phyloP scores from a whole-genome alignment of 2,888 invertebrate genomes.

The Syrphus vitripennis region DNA sequence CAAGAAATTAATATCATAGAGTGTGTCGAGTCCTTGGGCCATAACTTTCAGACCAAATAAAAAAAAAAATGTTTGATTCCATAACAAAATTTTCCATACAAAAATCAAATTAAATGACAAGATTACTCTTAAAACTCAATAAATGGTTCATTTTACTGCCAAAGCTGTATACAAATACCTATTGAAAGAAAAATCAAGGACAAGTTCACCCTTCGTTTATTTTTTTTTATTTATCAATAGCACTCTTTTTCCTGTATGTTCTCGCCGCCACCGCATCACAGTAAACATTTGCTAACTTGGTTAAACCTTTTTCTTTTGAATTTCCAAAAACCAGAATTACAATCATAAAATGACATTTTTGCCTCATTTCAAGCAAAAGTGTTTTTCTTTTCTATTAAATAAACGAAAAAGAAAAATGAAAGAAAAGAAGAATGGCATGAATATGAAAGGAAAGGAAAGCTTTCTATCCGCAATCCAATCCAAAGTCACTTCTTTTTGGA shows the following conservation, averaged over 20 bases:
- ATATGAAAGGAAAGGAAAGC: slow-evolving; percentile 1
- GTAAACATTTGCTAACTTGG: slow-evolving; percentile 4
- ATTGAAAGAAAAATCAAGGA: slow-evolving; percentile 11
- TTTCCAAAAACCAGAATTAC: neutral
- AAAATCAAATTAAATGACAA: neutral
- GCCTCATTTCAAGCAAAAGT: neutral
- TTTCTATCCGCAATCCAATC: slow-evolving; percentile 2
- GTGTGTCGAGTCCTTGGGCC: no score
- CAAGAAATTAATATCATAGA: no score
- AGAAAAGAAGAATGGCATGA: neutral
- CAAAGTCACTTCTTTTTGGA: neutral
- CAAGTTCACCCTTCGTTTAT: neutral
- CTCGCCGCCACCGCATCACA: neutral
- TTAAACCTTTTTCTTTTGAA: neutral
- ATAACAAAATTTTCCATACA: neutral
- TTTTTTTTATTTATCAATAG: neutral
- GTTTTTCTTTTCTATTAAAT: neutral
- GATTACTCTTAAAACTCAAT: neutral
- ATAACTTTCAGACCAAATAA: no score
- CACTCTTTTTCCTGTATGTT: neutral
- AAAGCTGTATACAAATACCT: no score
- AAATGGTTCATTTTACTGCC: neutral
- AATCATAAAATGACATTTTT: neutral
- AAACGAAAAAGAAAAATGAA: neutral
- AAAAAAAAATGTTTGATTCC: neutral